phyloP scores from a whole-genome alignment of 2,888 invertebrate species.

The Sceliomorpha sp. region DNA sequence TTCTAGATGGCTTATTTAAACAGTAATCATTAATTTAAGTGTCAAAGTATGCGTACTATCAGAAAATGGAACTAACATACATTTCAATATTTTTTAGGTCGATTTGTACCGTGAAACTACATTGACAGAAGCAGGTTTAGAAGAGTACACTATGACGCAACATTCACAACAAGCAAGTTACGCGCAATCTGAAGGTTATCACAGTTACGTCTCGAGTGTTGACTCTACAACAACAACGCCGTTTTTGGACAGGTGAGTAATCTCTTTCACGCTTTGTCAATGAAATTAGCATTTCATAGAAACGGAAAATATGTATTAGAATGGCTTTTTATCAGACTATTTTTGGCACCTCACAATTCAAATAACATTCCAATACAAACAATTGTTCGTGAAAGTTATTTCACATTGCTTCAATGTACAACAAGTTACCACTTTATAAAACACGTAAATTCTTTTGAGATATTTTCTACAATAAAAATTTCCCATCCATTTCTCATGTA shows the following conservation, averaged over 20 bases:
- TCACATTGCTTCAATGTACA: too few species aligned
- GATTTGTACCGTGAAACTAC: conserved; percentile 75
- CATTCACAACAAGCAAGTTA: conserved; percentile 89
- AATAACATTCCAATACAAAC: too few species aligned
- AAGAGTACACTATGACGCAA: conserved; percentile 81
- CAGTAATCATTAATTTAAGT: too few species aligned
- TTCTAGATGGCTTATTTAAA: too few species aligned
- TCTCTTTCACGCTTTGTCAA: conserved; percentile 1
- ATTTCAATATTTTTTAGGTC: too few species aligned
- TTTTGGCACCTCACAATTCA: too few species aligned
- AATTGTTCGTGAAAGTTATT: too few species aligned
- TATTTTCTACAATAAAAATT: too few species aligned
- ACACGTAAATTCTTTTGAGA: too few species aligned
- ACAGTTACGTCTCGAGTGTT: conserved; percentile 89
- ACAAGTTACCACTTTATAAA: too few species aligned
- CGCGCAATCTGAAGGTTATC: conserved; percentile 90
- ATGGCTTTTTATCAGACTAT: not conserved
- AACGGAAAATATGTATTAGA: not conserved
- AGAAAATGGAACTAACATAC: too few species aligned
- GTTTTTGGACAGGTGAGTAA: conserved; percentile 85
- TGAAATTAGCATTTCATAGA: not conserved
- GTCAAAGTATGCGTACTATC: too few species aligned
- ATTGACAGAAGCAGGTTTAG: conserved; percentile 80
- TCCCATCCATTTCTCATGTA: conserved; percentile 9
- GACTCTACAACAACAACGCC: conserved; percentile 86